Percentiles rank a stretch among this genome's conserved stretches.
Evolutionary conservation across 2,797 vertebrate genomes (phyloP).

Genomic region (Pitangus sulphuratus): DNA sequence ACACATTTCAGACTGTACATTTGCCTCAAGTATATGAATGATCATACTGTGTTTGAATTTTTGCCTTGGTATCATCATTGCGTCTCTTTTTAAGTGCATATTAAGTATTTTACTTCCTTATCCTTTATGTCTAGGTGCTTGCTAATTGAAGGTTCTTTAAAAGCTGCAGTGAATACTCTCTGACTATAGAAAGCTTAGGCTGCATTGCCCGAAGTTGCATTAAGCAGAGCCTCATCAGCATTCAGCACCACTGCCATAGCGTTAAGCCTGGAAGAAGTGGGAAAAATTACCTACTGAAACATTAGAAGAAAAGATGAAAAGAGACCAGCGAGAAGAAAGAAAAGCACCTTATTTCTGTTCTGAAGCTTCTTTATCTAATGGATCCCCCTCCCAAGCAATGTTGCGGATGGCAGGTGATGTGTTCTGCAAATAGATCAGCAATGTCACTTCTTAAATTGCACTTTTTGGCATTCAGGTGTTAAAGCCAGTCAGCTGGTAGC

Average conservation of each 20-base stretch:
- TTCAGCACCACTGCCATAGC: constrained; percentile 10
- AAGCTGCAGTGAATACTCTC: background rate
- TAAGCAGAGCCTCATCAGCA: constrained; percentile 45
- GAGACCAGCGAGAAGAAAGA: constrained; percentile 15
- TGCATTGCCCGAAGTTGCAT: constrained; percentile 26
- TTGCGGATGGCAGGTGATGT: background rate
- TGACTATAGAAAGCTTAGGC: background rate
- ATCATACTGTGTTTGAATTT: background rate
- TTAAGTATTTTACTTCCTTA: background rate
- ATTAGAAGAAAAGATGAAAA: constrained; percentile 55
- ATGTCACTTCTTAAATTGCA: constrained; percentile 58
- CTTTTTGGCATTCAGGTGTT: constrained; percentile 44
- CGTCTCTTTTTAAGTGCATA: background rate
- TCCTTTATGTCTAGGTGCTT: background rate
- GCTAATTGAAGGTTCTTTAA: background rate
- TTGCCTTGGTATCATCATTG: background rate
- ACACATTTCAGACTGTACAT: background rate
- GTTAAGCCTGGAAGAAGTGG: background rate
- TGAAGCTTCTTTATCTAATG: constrained; percentile 45
- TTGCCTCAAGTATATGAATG: background rate
- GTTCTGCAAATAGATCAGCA: constrained; percentile 67
- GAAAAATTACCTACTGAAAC: constrained; percentile 34
- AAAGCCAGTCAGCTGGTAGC: constrained; percentile 32
- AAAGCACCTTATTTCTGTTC: constrained; percentile 33
- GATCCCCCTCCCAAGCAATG: constrained; percentile 26